Evolutionary conservation across 2,888 invertebrate species (phyloP).

Genomic region (Polyommatus icarus): DNA sequence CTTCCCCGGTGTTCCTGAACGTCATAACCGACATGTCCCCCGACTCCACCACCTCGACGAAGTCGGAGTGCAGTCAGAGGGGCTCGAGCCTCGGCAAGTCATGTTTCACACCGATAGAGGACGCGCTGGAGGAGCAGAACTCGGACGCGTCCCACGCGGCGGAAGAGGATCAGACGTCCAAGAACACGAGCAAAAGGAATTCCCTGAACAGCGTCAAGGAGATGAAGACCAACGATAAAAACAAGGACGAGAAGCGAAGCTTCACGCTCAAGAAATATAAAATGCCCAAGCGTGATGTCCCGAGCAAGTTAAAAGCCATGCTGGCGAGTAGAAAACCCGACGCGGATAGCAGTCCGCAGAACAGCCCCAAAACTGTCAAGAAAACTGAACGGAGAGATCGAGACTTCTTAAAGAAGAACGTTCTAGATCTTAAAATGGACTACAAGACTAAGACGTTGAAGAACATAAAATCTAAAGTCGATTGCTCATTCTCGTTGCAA

Average conservation of each 20-base stretch:
- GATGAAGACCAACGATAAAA: slow-evolving; percentile 61
- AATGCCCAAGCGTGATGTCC: slow-evolving; percentile 88
- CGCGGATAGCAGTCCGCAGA: slow-evolving; percentile 78
- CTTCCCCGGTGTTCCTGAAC: slow-evolving; percentile 74
- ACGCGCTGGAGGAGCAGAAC: slow-evolving; percentile 54
- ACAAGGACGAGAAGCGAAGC: slow-evolving; percentile 77
- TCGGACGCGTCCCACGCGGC: slow-evolving; percentile 50
- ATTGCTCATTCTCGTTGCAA: slow-evolving; percentile 77
- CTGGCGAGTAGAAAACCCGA: slow-evolving; percentile 80
- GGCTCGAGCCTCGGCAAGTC: slow-evolving; percentile 61
- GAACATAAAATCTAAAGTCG: slow-evolving; percentile 93
- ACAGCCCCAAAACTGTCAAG: slow-evolving; percentile 80
- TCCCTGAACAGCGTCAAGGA: slow-evolving; percentile 71
- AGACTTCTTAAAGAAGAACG: slow-evolving; percentile 62
- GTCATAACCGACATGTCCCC: slow-evolving; percentile 86
- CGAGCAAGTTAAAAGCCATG: slow-evolving; percentile 88
- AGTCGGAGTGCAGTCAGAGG: slow-evolving; percentile 76
- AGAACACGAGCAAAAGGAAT: slow-evolving; percentile 69
- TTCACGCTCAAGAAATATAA: slow-evolving; percentile 85
- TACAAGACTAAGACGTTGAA: slow-evolving; percentile 86
- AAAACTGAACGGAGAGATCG: slow-evolving; percentile 87
- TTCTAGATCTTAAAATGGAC: slow-evolving; percentile 88
- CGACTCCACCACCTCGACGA: slow-evolving; percentile 81
- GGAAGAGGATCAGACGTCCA: slow-evolving; percentile 62
- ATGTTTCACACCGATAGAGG: slow-evolving; percentile 58